Evolutionary conservation across 2,888 invertebrate genomes (phyloP).

Genomic region (Ferrisia virgata): DNA sequence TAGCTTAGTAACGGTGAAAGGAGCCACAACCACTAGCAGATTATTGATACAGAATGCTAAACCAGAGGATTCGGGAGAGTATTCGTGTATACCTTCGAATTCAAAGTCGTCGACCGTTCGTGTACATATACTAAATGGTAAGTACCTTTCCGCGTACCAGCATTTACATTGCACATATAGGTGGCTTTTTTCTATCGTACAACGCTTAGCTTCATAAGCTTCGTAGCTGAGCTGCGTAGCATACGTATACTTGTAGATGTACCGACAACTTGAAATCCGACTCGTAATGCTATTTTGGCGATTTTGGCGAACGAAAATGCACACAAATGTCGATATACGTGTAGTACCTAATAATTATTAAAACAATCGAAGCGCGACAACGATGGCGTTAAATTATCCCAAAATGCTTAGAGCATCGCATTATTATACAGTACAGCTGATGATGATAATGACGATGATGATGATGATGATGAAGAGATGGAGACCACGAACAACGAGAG

Average conservation of each 20-base stretch:
- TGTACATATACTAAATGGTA: slow-evolving; percentile 84
- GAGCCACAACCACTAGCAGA: slow-evolving; percentile 76
- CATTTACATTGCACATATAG: background rate
- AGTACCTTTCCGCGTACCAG: slow-evolving; percentile 52
- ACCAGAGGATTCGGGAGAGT: slow-evolving; percentile 74
- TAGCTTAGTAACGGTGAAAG: slow-evolving; percentile 82
- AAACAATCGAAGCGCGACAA: too few relatives aligned
- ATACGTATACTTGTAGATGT: too few relatives aligned
- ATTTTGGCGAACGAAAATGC: too few relatives aligned
- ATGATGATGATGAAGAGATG: background rate
- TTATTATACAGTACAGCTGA: too few relatives aligned
- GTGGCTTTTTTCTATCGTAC: background rate
- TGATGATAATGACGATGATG: too few relatives aligned
- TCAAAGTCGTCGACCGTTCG: slow-evolving; percentile 74
- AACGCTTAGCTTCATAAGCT: background rate
- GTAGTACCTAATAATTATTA: background rate
- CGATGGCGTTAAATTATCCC: background rate
- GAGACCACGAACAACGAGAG: too few relatives aligned
- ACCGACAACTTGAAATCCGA: too few relatives aligned
- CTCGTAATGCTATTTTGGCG: too few relatives aligned
- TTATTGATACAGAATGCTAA: slow-evolving; percentile 78
- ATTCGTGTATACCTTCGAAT: slow-evolving; percentile 81
- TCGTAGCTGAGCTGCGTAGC: too few relatives aligned
- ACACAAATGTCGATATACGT: too few relatives aligned
- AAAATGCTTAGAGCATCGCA: too few relatives aligned